phyloP scores from a whole-genome alignment of 2,113 vertebrate genomes.

The Polyodon spathula region DNA sequence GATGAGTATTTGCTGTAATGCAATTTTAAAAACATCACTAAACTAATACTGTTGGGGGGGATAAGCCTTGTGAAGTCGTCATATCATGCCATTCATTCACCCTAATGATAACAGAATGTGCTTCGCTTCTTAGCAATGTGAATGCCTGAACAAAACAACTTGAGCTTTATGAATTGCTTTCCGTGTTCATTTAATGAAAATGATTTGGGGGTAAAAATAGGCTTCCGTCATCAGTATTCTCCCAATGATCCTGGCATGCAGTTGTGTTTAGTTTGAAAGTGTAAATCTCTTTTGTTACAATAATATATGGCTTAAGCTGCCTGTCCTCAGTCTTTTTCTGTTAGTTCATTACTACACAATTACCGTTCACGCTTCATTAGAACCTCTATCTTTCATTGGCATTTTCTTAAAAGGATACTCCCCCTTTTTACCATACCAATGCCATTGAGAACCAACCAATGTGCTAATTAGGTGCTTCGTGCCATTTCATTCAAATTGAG shows the following conservation, averaged over 20 bases:
- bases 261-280: conserved; percentile 98
- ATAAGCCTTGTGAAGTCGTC: conserved; percentile 42
- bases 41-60: conserved; percentile 35
- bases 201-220: conserved; percentile 72
- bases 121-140: conserved; percentile 72
- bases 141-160: conserved; percentile 83
- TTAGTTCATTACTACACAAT: conserved; percentile 99
- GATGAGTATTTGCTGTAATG: background rate
- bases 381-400: conserved; percentile 77
- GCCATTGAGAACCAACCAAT: conserved; percentile 72
- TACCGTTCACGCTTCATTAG: conserved; percentile 96
- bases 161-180: conserved; percentile 86
- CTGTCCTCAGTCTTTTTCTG: conserved; percentile 94
- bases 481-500: conserved; percentile 68
- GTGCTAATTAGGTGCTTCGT: conserved; percentile 94
- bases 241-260: conserved; percentile 74
- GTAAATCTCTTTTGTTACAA: conserved; percentile 93
- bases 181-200: conserved; percentile 98
- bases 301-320: conserved; percentile 97
- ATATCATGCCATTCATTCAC: conserved; percentile 62
- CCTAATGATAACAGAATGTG: conserved; percentile 72
- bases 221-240: conserved; percentile 82
- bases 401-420: conserved; percentile 64
- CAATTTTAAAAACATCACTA: background rate
- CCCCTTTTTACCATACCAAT: conserved; percentile 83